Base-by-base conservation (phyloP, 2,888 invertebrate genomes). In the Drosophila seclusa region DNA sequence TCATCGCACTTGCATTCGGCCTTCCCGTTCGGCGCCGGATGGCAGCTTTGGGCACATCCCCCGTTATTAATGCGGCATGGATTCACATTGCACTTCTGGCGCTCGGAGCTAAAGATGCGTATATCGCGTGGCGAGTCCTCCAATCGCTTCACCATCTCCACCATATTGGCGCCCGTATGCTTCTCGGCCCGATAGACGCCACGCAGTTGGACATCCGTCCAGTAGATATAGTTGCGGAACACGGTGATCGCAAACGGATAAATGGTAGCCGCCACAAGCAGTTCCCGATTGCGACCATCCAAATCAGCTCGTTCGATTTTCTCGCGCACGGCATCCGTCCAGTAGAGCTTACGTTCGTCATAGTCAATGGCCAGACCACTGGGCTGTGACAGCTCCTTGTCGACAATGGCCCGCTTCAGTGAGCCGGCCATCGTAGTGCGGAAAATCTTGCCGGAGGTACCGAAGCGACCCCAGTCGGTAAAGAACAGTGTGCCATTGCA, bases 111-210 rank as follows among this genome's bases (percentile, higher is more conserved):
- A 92, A 95, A 99, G 1, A 99, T 96, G 83, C 98, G 97, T 68
- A 99, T 96, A 89, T 98, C 99, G 67, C 98, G 94, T 0, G 99
- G 99, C 0, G 98, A 97, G 85, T 98, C 98, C 82, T 98, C 98
- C 34, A 99, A 94, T 2, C 99, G 95, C 88, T 98, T 97, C 0
- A 98, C 98, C 95, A 99, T 96, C 91, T 98, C 98, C 3, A 98
- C 95, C 96, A 98, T 97, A 89, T 98, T 97, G 4, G 97, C 97
- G 0, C 99, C 99, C 0, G 99, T 99, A 89, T 98, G 97, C 91
- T 99, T 99, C 91, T 99, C 99, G 0, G 99, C 99, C 50, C 99
- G 94, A 92, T 99, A 99, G 0, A 99, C 98, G 1, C 99, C 99
- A 62, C 98, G 94, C 6, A 98, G 92, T 91, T 98, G 98, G 68